Base-by-base conservation (phyloP, 1,140 invertebrate species). In the Papilio xuthus region DNA sequence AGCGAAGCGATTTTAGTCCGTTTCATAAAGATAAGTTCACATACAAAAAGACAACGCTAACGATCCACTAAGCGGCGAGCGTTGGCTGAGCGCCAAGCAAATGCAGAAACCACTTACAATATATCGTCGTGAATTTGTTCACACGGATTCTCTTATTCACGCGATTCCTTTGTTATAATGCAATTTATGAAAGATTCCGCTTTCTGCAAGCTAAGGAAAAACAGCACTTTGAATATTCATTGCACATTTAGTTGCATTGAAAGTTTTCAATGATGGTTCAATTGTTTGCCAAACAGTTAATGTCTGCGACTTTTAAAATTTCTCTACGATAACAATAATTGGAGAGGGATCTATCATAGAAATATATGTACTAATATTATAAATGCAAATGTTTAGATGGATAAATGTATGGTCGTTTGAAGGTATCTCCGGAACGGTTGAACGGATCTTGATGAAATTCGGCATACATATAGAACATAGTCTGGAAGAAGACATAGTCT, bases 1-100 rank as follows among this genome's bases (percentile, higher is more conserved):
- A 78, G 80, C 72, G 56, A n/a, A 71, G 50, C 44, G 32, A 42
- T 72, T 72, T 72, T 72, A 47, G 37, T 23, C 37, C 70, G 41
- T 72, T 72, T 72, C 70, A 47, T 42, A 72, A 41, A 72, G 70
- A 72, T 71, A 77, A 77, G 67, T 63, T 70, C 63, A 41, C 60
- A 42, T 67, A 44, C 41, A 77, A 67, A 77, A 44, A 28, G 67
- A 69, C 60, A 28, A 70, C 20, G 53, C 60, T 77, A 77, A 77
- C 60, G 63, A 77, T 23, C 76, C 12, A 70, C 67, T 77, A 47
- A 77, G 63, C 23, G 67, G 28, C 60, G 28, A 50, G 41, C 60
- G 63, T 47, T 77, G 76, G 76, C 76, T 47, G 42, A 15, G 37
- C 23, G 76, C 76, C 76, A 77, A 77, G 28, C n/a, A 42, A 50